phyloP scores from a whole-genome alignment of 1,140 invertebrate species.

The Vollenhovia emeryi region DNA sequence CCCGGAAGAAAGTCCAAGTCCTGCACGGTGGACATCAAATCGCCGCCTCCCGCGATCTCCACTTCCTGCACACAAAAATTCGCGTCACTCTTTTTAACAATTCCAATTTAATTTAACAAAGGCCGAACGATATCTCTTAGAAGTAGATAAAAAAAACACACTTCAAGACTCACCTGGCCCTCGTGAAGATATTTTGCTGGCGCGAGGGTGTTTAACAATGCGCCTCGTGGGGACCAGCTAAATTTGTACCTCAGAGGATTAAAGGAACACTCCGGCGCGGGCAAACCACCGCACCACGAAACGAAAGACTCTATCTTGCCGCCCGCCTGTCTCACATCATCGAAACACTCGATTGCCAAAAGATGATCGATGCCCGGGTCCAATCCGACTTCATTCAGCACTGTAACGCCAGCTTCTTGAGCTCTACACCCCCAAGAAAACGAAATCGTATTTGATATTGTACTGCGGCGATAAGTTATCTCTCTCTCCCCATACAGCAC shows the following conservation, averaged over 20 bases:
- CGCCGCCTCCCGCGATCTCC: conserved; percentile 95
- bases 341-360: conserved; percentile 98
- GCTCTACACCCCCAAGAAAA: conserved; percentile 86
- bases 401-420: conserved; percentile 93
- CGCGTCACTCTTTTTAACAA: conserved; percentile 1
- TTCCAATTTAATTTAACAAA: background rate
- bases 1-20: conserved; percentile 97
- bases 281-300: conserved; percentile 98
- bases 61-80: conserved; percentile 88
- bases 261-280: conserved; percentile 97
- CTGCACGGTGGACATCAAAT: conserved; percentile 92
- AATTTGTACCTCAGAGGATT: conserved; percentile 99
- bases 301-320: conserved; percentile 97
- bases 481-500: no score
- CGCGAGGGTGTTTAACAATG: conserved; percentile 95
- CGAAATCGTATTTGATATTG: background rate
- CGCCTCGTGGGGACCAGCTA: conserved; percentile 97
- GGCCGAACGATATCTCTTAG: background rate
- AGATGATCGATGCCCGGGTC: conserved; percentile 99
- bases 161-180: conserved; percentile 88
- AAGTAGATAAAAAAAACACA: background rate
- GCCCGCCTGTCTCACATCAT: conserved; percentile 93
- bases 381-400: conserved; percentile 97
- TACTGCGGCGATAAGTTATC: background rate
- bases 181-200: conserved; percentile 95